Percentiles rank a stretch among this genome's conserved stretches.
These are phyloP conservation scores for Tragelaphus buxtoni DNA, from an alignment of 2,113 vertebrate species.

Conservation along the genomic window DNA sequence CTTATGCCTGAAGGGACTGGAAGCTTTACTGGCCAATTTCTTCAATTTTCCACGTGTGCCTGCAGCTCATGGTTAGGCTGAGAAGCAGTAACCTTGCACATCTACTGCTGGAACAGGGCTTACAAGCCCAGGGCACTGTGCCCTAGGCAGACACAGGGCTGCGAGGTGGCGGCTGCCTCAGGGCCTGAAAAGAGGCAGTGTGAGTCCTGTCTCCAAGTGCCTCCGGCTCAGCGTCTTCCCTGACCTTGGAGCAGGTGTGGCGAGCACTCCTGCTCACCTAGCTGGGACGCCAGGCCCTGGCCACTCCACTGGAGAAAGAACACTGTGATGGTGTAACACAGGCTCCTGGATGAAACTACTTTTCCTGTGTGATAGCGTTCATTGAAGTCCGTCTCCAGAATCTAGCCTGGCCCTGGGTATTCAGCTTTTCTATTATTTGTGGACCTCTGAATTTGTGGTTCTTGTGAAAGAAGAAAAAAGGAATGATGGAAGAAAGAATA, in stretches of 20 bases:
- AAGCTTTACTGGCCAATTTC: neutral
- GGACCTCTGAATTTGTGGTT: neutral
- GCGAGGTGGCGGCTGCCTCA: rapidly evolving
- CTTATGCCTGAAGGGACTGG: neutral
- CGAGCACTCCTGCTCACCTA: too few species aligned
- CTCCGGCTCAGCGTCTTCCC: rapidly evolving
- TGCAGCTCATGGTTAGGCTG: neutral
- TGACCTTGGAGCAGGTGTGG: neutral
- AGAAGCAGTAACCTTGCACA: neutral
- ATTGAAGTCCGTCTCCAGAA: neutral
- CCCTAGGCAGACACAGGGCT: neutral
- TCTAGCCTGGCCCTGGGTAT: neutral
- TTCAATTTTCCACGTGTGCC: neutral
- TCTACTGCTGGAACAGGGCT: rapidly evolving
- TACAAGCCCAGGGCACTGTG: neutral
- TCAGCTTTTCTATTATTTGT: neutral
- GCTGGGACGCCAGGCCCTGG: rapidly evolving
- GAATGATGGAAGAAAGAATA: neutral
- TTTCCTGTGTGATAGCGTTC: neutral
- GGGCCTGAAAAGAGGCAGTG: rapidly evolving
- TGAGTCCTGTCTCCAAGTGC: neutral
- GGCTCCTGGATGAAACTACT: rapidly evolving
- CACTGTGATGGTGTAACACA: rapidly evolving
- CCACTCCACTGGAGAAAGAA: neutral
- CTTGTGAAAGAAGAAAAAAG: neutral